Percentiles rank a stretch among this genome's conserved stretches.
These are phyloP conservation scores for Leucosticte australis DNA, from an alignment of 2,113 vertebrate species.

Conservation along the genomic window DNA sequence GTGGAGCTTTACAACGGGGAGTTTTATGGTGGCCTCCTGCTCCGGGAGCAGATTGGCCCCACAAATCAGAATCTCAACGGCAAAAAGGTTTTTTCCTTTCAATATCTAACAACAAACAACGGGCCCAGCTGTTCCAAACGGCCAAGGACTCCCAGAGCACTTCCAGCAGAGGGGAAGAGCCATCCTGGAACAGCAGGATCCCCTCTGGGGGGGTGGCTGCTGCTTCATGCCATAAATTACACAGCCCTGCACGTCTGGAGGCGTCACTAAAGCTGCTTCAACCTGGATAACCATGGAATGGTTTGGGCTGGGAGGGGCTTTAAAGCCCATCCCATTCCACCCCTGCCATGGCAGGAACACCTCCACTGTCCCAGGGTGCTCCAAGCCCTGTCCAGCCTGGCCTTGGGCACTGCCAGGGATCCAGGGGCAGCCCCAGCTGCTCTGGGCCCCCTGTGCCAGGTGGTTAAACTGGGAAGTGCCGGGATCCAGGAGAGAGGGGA, in stretches of 20 bases:
- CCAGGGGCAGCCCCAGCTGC: not conserved
- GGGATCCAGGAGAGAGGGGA: not conserved
- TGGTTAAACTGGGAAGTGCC: not conserved
- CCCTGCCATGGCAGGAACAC: not conserved
- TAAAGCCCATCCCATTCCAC: not conserved
- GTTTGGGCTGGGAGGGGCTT: not conserved
- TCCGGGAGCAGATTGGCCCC: not conserved
- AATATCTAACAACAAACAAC: not conserved
- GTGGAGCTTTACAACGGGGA: not conserved
- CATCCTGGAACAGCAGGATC: not conserved
- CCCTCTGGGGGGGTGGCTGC: not conserved
- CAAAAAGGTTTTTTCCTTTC: not conserved
- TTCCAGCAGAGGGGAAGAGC: not conserved
- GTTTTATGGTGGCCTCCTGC: constrained; percentile 1
- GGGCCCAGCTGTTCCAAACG: not conserved
- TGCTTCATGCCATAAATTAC: not conserved
- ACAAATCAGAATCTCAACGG: constrained; percentile 31
- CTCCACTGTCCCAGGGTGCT: rapidly evolving
- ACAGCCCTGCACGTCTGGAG: not conserved
- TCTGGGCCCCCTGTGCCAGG: not conserved
- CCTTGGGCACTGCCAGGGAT: not conserved
- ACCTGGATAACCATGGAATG: not conserved
- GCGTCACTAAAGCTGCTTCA: not conserved
- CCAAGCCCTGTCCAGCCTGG: not conserved
- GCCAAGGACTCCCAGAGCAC: not conserved